Base-by-base conservation (phyloP, 2,888 invertebrate genomes). In the Hypsopygia costalis region DNA sequence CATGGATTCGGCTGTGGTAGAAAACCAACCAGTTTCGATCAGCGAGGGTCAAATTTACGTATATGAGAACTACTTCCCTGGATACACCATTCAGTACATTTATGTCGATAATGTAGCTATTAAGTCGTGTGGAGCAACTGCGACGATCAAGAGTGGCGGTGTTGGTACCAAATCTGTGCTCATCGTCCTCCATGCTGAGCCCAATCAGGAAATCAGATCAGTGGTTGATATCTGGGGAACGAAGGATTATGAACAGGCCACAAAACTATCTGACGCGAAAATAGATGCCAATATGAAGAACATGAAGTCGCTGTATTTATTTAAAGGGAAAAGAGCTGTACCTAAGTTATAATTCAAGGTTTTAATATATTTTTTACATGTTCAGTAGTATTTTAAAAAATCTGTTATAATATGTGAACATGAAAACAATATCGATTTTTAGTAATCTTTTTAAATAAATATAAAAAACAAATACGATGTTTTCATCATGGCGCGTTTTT, bases 171-270 rank as follows among this genome's bases (percentile, higher is more conserved):
- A 77, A 0, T 57, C 65, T 0, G 71, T 85, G 1, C 51, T 86
- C 1, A 63, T 86, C n/a, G 66, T 86, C 0, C 60, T 86, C 0
- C 74, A 70, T 28, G 78, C 86, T 0, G 69, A 50, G 1, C 54
- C 69, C 0, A 69, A 78, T 44, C 69, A 81, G 11, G 85, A 83
- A 44, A 83, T 86, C 10, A 56, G 83, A 1, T 69, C 82, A 0
- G 82, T 86, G 1, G 66, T 86, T 4, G 83, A 86, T 36, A 76
- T 86, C 12, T 86, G 86, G 86, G 86, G 85, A 0, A 60, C 55
- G 3, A 69, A 58, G 45, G 48, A 50, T 3, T 7, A 8, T 6
- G 32, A 11, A 1, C 46, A 42, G 7, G 25, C 42, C 0, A 43
- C 36, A 0, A 41, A 9, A 25, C 36, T 29, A 20, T 27, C 9